Evolutionary conservation across 2,113 vertebrate genomes (phyloP), one percentile per base, ranked within the genome.

Genomic region (Notarius lentiginosus): DNA sequence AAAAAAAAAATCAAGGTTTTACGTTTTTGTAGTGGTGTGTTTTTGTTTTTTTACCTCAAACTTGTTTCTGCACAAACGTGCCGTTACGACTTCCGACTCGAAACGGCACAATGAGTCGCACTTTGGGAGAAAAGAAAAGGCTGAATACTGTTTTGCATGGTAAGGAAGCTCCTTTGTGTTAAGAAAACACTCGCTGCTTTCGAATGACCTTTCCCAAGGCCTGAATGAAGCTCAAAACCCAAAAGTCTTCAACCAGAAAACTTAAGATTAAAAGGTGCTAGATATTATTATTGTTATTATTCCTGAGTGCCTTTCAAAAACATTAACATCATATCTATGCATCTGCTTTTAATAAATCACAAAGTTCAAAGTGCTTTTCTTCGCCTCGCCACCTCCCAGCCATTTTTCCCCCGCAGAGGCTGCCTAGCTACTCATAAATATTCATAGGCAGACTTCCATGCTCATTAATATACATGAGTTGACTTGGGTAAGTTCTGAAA

Each of bases 151-250:
- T 66, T 53, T 79, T 79, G 60, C 60, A 86, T 79, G 49, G 70
- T 63, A 85, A 86, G 53, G 61, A 79, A 68, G 60, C 75, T 34
- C 75, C 49, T 17, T 60, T 51, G 72, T 85, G 47, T 85, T 22
- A 41, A 34, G 49, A 63, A 86, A 86, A 79, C 75, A 17, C 63
- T 60, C 51, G 17, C 20, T 27, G 68, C 41, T 72, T 70, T 47
- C 60, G 70, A 72, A 20, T 85, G 82, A 87, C 83, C 86, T 89
- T 89, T 87, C 79, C 79, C 72, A 83, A 83, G 83, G 61, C 55
- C 70, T 30, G n/a, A 73, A 53, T 34, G 12, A 83, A 51, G n/a
- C 27, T 24, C 27, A 7, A 55, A 77, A 14, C 49, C 24, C 24
- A n/a, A 0, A 60, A 30, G 34, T 41, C 34, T 41, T 80, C 30